Conservation (phyloP, 2,888 invertebrate genomes). For the Xanthorhoe designata region DNA sequence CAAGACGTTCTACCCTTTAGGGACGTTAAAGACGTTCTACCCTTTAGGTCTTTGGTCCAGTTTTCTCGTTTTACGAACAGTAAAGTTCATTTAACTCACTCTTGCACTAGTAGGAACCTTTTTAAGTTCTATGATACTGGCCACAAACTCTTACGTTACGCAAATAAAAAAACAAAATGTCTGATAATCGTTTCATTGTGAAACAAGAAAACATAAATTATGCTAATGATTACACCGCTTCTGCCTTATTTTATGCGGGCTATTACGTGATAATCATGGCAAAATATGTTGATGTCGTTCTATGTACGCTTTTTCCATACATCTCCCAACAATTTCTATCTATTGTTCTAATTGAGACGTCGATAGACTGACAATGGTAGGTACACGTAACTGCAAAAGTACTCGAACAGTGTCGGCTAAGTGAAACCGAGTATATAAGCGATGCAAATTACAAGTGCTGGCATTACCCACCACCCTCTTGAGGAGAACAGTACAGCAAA, state of each 20-base stretch:
- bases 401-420: conserved; percentile 65
- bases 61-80: too few relatives aligned
- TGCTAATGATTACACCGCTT: conserved; percentile 25
- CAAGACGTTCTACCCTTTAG: too few relatives aligned
- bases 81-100: too few relatives aligned
- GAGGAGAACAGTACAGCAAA: conserved; percentile 64
- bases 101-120: too few relatives aligned
- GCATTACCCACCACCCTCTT: conserved; percentile 80
- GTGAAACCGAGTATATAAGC: conserved; percentile 84
- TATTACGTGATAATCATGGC: conserved; percentile 55
- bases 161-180: conserved; percentile 2
- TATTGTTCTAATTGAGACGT: conserved; percentile 77
- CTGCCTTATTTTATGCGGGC: conserved; percentile 25
- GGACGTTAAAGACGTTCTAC: too few relatives aligned
- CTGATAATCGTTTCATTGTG: conserved; percentile 9
- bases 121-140: not conserved
- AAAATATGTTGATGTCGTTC: conserved; percentile 58
- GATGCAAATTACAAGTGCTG: conserved; percentile 80
- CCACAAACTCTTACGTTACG: not conserved
- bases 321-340: conserved; percentile 78
- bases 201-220: conserved; percentile 27
- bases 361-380: conserved; percentile 72
- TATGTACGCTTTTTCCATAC: conserved; percentile 60
- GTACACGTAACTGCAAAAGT: conserved; percentile 74
- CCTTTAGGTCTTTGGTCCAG: too few relatives aligned